Base-by-base conservation (phyloP, 2,888 invertebrate genomes). In the Geophilus truncorum region DNA sequence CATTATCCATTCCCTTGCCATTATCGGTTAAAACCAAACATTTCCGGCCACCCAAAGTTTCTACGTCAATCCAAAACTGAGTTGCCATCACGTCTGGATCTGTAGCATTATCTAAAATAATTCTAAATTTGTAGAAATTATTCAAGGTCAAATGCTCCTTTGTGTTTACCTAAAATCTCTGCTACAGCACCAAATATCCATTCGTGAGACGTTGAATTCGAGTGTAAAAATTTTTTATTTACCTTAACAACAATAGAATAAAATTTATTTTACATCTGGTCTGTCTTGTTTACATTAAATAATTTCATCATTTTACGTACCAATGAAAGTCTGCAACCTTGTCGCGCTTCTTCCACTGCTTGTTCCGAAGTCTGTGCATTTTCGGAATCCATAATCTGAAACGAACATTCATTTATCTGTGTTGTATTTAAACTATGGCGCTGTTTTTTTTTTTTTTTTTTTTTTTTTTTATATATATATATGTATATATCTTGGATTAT, bases 181-280 rank as follows among this genome's bases (percentile, higher is more conserved):
- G 79, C 79, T 45, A 79, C 51, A 1, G 79, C 79, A 6, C 79
- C 79, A 79, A 79, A 79, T 28, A 79, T 57, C 79, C 79, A 79
- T 57, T 79, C 51, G 25, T 79, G 79, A 51, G 51, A 51, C 1
- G 79, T 79, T 7, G 79, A 45, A 21, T 79, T 79, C 9, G 79
- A 79, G 5, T 21, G 2, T 32, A 79, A 57, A 79, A 79, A 79
- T 15, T 57, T 45, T 45, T 34, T 45, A 28, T 79, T 32, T 15
- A 79, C 79, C 79, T 79, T 45, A 10, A 51, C 2, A 79, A 6
- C 21, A 18, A n/a, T n/a, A 76, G 3, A 7, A 21, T 5, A 57
- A 15, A 51, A 51, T 57, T 57, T 57, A 23, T 7, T 40, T 40
- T 40, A 40, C 40, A 40, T 15, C 9, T 34, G n/a, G n/a, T 34